phyloP scores from a whole-genome alignment of 2,888 invertebrate species.

The Noctua comes region DNA sequence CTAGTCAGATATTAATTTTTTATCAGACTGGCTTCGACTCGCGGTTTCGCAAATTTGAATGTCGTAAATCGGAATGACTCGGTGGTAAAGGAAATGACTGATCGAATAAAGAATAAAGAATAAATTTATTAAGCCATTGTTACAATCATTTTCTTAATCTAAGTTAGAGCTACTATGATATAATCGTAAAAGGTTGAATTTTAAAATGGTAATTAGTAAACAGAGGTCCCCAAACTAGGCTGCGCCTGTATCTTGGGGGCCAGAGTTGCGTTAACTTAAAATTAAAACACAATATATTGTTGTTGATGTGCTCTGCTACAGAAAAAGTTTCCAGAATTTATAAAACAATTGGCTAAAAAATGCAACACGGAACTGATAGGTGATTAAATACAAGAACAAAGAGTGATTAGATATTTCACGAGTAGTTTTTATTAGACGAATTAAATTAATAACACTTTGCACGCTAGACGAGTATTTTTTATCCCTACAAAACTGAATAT shows the following conservation, averaged over 20 bases:
- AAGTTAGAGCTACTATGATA: too few relatives aligned
- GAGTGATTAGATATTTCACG: constrained; percentile 25
- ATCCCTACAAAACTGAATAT: background rate
- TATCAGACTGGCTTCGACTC: background rate
- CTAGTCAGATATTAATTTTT: background rate
- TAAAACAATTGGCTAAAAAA: background rate
- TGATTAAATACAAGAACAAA: constrained; percentile 39
- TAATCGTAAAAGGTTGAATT: too few relatives aligned
- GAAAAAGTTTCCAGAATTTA: background rate
- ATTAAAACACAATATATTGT: too few relatives aligned
- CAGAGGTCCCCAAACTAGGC: too few relatives aligned
- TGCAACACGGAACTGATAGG: constrained; percentile 30
- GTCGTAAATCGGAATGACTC: background rate
- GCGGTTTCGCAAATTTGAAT: background rate
- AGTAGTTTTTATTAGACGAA: constrained; percentile 30
- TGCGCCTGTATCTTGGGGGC: too few relatives aligned
- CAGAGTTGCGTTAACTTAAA: too few relatives aligned
- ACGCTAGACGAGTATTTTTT: constrained; percentile 44
- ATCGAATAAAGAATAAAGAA: too few relatives aligned
- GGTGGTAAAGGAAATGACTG: background rate
- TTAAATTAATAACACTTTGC: constrained; percentile 38
- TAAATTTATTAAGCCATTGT: too few relatives aligned
- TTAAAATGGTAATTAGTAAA: too few relatives aligned
- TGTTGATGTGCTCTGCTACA: too few relatives aligned
- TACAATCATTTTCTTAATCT: too few relatives aligned